Base-by-base conservation (phyloP, 2,888 invertebrate genomes). In the Eristalis intricaria region DNA sequence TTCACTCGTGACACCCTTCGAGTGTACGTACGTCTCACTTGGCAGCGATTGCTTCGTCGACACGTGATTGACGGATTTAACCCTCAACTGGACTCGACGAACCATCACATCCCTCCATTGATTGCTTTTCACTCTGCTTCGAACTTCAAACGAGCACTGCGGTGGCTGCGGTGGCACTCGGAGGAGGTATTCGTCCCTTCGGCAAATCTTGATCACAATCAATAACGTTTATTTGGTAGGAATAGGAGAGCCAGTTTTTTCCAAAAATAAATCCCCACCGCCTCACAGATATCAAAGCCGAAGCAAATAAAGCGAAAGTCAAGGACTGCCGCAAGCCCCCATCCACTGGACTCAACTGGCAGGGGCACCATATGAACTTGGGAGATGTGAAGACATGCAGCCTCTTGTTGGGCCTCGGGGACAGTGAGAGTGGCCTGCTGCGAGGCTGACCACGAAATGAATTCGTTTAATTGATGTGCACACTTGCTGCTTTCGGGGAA, bases 271-370 rank as follows among this genome's bases (percentile, higher is more conserved):
- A 68, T 38, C 50, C 56, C 35, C n/a, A 35, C 64, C 19, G 22
- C 35, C 13, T 11, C 19, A 35, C 35, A 63, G 73, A 66, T 74
- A 68, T 64, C 69, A 81, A 75, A 81, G 81, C 69, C 5, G 64
- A 75, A 75, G 19, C 69, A 68, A 81, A 69, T 75, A 68, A 81
- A 64, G 69, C 40, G 68, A 74, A 26, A 38, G 29, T 26, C 19
- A 56, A 10, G 38, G 68, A 74, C 50, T 80, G 68, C 68, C 26
- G 32, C n/a, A n/a, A 64, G 40, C 40, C 29, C 35, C 61, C 43
- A 35, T 40, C 60, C 50, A 7, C 50, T 1, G 7, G 19, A 50
- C 4, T 19, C 50, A 19, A 19, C 8, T 8, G 50, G 50, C n/a
- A 10, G 50, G 19, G 50, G 50, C 19, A 10, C 19, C 50, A 7